Evolutionary conservation across 2,113 vertebrate genomes (phyloP).

Genomic region (Prionailurus bengalensis): DNA sequence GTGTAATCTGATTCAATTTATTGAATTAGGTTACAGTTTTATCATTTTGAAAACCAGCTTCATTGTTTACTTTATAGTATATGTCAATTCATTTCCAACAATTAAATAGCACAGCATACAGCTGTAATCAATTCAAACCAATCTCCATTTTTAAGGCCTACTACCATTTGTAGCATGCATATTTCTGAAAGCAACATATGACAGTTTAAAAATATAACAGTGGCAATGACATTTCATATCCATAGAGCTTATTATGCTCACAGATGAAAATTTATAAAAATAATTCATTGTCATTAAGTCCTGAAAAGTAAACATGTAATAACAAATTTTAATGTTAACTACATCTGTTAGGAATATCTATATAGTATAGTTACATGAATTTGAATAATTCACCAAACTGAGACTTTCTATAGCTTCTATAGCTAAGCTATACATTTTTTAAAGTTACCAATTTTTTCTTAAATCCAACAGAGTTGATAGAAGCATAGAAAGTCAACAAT

Average conservation of each 20-base stretch:
- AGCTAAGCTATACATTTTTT: background rate
- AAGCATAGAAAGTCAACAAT: background rate
- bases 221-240: constrained; percentile 11
- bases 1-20: constrained; percentile 78
- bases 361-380: background rate
- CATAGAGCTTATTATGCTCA: background rate
- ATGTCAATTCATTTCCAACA: constrained; percentile 68
- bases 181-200: constrained; percentile 69
- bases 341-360: background rate
- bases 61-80: constrained; percentile 66
- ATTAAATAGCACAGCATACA: constrained; percentile 67
- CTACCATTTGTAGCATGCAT: constrained; percentile 22
- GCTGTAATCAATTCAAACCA: constrained; percentile 69
- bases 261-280: background rate
- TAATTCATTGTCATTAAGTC: background rate
- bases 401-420: background rate
- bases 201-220: background rate
- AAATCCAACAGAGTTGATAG: background rate
- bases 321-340: background rate
- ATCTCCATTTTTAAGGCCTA: background rate
- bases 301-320: constrained; percentile 42
- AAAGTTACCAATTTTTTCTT: constrained; percentile 30
- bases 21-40: constrained; percentile 80
- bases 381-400: background rate
- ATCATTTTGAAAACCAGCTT: constrained; percentile 80